Evolutionary conservation across 2,797 vertebrate species (phyloP), one percentile per base, ranked within the genome.

Genomic region (Trematomus bernacchii): DNA sequence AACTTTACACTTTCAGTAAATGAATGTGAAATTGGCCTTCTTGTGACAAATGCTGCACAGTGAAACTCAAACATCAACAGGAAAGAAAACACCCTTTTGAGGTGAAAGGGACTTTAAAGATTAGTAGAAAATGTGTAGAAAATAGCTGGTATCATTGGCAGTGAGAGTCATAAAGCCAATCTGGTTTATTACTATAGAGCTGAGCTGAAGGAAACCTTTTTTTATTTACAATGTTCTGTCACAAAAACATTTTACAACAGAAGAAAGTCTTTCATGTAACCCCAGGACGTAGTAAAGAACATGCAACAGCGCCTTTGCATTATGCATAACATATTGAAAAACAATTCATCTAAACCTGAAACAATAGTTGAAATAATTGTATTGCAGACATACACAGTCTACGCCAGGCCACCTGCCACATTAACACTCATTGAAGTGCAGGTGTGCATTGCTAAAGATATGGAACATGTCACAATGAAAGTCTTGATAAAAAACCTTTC

Each of bases 401-500:
- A 23, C 23, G 18, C 40, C 7, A 42, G 12, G 44, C 42, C 71
- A 6, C 18, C 55, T 14, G 2, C 69, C 54, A 27, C 52, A 57
- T 37, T 57, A 13, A 43, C 19, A 10, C 30, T 57, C 42, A 12
- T 2, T 57, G 71, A 58, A 27, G 47, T 18, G 23, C 84, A 88
- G 85, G 73, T 85, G 70, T 68, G 67, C 65, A 67, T 30, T 51
- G 23, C 46, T 71, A 16, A 64, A 55, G 54, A 68, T 73, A 71
- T 37, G 60, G 37, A 42, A 77, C 76, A 83, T 81, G 60, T 66
- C 79, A 82, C 16, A 68, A 68, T 66, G 14, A 68, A 66, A 18
- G 33, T 61, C 19, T 18, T n/a, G 47, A 76, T 57, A 44, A 79
- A 61, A 71, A 61, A 2, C 15, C 43, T 72, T 54, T 85, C 54